A percentile compares a stretch with the other conserved stretches of the same genome.
Evolutionary conservation across 1,140 invertebrate genomes (phyloP).

Genomic region (Solenopsis fugax): DNA sequence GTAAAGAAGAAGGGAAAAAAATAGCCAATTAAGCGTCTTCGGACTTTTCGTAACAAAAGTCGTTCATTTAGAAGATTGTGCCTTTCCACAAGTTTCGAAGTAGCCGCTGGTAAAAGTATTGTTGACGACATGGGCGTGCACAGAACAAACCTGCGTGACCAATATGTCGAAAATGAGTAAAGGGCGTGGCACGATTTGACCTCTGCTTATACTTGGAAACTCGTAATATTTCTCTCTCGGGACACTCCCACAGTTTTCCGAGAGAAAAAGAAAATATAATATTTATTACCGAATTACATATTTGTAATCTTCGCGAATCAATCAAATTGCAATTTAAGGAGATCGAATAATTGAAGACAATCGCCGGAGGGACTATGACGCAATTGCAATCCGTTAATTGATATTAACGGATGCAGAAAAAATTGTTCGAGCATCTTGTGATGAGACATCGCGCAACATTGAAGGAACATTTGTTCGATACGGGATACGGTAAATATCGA

Average conservation of each 20-base stretch:
- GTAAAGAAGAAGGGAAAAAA: not conserved
- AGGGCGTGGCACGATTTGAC: slow-evolving; percentile 71
- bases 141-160: slow-evolving; percentile 61
- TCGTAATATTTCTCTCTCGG: not conserved
- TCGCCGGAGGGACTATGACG: not conserved
- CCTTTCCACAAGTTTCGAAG: slow-evolving; percentile 22
- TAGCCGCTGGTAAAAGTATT: slow-evolving; percentile 50
- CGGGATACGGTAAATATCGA: slow-evolving; percentile 16
- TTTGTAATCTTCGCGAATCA: not conserved
- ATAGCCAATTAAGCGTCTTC: slow-evolving; percentile 61
- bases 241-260: slow-evolving; percentile 45
- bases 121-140: slow-evolving; percentile 60
- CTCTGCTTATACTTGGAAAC: slow-evolving; percentile 49
- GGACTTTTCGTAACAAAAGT: slow-evolving; percentile 62
- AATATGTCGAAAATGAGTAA: slow-evolving; percentile 67
- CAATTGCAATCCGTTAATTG: slow-evolving; percentile 5
- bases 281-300: not conserved
- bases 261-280: not conserved
- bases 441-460: not conserved
- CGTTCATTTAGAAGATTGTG: slow-evolving; percentile 64
- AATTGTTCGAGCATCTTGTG: not conserved
- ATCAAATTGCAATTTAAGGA: not conserved
- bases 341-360: not conserved
- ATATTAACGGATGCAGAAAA: not conserved
- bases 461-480: not conserved